These are phyloP conservation scores for Epizoanthus ramosus DNA, from an alignment of 92 coral and sea anemone species.

Conservation along the genomic window DNA sequence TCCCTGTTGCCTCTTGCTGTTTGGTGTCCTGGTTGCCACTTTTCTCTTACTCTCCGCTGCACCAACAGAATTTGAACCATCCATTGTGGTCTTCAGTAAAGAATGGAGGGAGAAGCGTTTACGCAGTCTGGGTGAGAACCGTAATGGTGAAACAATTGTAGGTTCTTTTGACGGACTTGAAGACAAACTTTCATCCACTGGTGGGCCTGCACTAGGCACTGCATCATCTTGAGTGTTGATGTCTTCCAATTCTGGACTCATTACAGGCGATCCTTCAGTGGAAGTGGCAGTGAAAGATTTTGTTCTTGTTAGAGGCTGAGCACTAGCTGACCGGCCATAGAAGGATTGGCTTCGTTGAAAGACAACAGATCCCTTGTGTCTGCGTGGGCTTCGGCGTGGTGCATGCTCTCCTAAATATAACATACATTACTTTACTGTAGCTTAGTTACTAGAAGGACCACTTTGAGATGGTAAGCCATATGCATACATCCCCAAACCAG, in stretches of 20 bases:
- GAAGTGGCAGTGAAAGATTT: slow-evolving; percentile 59
- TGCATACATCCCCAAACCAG: no score
- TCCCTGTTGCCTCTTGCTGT: slow-evolving; percentile 23
- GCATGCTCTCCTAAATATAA: slow-evolving; percentile 57
- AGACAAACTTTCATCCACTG: background rate
- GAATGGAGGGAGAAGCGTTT: slow-evolving; percentile 75
- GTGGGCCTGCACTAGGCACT: background rate
- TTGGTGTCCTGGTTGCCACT: slow-evolving; percentile 43
- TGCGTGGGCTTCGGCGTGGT: slow-evolving; percentile 80
- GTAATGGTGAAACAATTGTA: slow-evolving; percentile 59
- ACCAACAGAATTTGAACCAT: background rate
- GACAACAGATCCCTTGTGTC: slow-evolving; percentile 49
- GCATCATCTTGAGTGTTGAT: background rate
- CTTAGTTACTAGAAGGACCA: background rate
- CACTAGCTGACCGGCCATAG: slow-evolving; percentile 72
- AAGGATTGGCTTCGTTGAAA: slow-evolving; percentile 87
- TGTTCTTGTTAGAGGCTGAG: slow-evolving; percentile 73
- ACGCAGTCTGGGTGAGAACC: slow-evolving; percentile 72
- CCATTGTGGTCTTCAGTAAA: slow-evolving; percentile 57
- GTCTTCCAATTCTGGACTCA: slow-evolving; percentile 29
- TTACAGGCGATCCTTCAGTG: slow-evolving; percentile 51
- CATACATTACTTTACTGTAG: background rate
- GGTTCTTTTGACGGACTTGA: slow-evolving; percentile 3
- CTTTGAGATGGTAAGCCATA: background rate
- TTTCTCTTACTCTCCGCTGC: slow-evolving; percentile 5